Evolutionary conservation across 2,888 invertebrate species (phyloP).

Genomic region (Crocallis elinguaria): DNA sequence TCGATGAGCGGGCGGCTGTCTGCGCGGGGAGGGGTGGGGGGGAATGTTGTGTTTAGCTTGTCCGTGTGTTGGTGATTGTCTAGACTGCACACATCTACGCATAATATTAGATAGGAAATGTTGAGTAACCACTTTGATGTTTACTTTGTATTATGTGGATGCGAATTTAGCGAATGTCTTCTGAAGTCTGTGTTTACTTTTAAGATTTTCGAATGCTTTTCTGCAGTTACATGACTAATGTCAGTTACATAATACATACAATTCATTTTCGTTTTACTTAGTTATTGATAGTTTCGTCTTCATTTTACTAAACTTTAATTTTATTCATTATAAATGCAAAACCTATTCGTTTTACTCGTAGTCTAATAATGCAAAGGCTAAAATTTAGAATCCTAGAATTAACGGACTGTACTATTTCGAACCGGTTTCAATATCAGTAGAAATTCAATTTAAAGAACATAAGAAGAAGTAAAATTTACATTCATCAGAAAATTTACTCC

Average conservation of each 20-base stretch:
- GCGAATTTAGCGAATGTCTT: background rate
- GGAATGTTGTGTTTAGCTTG: constrained; percentile 20
- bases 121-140: constrained; percentile 21
- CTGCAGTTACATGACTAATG: background rate
- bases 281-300: too few relatives aligned
- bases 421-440: too few relatives aligned
- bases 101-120: constrained; percentile 25
- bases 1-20: constrained; percentile 32
- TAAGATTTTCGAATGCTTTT: background rate
- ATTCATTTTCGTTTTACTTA: too few relatives aligned
- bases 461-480: background rate
- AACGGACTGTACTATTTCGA: too few relatives aligned
- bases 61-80: constrained; percentile 20
- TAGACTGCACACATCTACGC: constrained; percentile 20
- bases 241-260: too few relatives aligned
- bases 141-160: constrained; percentile 1
- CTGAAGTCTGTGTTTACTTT: background rate
- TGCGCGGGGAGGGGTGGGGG: constrained; percentile 24
- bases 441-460: too few relatives aligned
- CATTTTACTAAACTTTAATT: too few relatives aligned
- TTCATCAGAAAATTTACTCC: background rate
- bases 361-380: too few relatives aligned
- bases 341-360: too few relatives aligned
- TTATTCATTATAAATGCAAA: too few relatives aligned
- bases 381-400: too few relatives aligned